Evolutionary conservation across 2,797 vertebrate species (phyloP).

Genomic region (Alauda arvensis): DNA sequence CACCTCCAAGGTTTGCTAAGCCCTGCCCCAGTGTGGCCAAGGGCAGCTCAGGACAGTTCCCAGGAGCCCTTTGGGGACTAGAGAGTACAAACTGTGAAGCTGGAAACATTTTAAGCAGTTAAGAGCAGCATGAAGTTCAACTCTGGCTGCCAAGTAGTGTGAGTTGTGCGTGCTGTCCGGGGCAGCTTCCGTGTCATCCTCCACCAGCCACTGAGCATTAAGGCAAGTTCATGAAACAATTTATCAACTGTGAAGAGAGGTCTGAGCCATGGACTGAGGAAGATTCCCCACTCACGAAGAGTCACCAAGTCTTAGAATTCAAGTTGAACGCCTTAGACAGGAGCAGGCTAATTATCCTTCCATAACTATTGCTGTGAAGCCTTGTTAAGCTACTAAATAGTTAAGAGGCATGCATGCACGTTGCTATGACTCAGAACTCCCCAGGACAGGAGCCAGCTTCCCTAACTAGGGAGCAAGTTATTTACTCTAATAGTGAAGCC

Average conservation of each 20-base stretch:
- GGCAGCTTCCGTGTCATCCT: background rate
- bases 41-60: background rate
- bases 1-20: background rate
- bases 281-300: background rate
- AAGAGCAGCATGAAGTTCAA: background rate
- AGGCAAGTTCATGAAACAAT: conserved; percentile 17
- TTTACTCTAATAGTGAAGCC: conserved; percentile 32
- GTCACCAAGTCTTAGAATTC: background rate
- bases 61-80: background rate
- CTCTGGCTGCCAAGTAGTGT: background rate
- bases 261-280: background rate
- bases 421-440: conserved; percentile 29
- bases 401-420: conserved; percentile 20
- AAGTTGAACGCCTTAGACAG: background rate
- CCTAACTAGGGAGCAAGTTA: background rate
- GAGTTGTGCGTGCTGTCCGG: background rate
- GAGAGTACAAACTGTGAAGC: background rate
- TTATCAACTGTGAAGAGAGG: background rate
- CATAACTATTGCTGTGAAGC: conserved; percentile 14
- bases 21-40: background rate
- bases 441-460: conserved; percentile 9
- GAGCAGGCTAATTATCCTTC: conserved; percentile 5
- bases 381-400: conserved; percentile 29
- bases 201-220: conserved; percentile 12
- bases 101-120: background rate